phyloP scores from a whole-genome alignment of 2,113 vertebrate species.

The Heterochromis multidens region DNA sequence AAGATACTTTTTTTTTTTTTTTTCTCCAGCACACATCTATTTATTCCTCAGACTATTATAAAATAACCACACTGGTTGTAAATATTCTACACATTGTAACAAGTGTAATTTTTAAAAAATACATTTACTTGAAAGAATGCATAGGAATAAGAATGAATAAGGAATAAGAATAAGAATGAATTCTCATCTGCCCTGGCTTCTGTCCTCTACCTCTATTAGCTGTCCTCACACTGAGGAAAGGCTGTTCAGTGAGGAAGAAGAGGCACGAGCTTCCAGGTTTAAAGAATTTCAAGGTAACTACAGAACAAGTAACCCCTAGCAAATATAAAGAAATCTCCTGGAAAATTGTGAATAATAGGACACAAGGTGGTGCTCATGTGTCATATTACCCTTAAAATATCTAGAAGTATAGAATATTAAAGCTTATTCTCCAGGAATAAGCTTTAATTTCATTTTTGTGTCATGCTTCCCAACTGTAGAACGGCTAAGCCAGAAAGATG shows the following conservation, averaged over 20 bases:
- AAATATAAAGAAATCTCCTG: not conserved
- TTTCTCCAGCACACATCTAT: not conserved
- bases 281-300: conserved; percentile 88
- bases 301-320: not conserved
- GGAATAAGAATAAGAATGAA: too few relatives aligned
- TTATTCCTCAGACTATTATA: not conserved
- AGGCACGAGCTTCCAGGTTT: conserved; percentile 74
- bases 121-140: too few relatives aligned
- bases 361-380: conserved; percentile 49
- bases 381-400: not conserved
- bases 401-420: not conserved
- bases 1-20: not conserved
- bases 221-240: conserved; percentile 87
- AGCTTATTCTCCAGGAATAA: not conserved
- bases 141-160: too few relatives aligned
- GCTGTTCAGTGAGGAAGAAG: conserved; percentile 81
- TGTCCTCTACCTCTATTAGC: conserved; percentile 60
- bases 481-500: conserved; percentile 82
- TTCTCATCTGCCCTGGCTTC: not conserved
- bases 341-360: not conserved
- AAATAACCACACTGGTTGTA: not conserved
- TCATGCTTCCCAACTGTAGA: conserved; percentile 67
- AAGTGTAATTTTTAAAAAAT: too few relatives aligned
- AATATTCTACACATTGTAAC: not conserved
- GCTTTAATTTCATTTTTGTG: not conserved